A percentile compares a stretch with the other conserved stretches of the same genome.
These are phyloP conservation scores for Centropyge bicolor DNA, from an alignment of 2,797 vertebrate genomes.

Conservation along the genomic window DNA sequence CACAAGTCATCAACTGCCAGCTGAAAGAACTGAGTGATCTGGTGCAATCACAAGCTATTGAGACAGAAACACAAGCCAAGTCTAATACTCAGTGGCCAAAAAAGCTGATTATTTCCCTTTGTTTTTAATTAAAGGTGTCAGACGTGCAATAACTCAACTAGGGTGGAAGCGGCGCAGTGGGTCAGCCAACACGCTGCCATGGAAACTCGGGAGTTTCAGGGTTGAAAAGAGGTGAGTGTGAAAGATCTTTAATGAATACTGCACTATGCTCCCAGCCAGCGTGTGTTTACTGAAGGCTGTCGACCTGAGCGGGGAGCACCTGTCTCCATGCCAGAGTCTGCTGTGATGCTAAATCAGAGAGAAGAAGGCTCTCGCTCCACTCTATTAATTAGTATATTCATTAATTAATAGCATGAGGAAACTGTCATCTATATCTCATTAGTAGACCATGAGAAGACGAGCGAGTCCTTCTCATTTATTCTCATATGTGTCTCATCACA, in stretches of 20 bases:
- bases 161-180: conserved; percentile 49
- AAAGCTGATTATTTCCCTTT: conserved; percentile 53
- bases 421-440: conserved; percentile 47
- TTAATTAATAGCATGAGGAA: conserved; percentile 41
- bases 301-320: conserved; percentile 51
- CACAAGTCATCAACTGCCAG: conserved; percentile 37
- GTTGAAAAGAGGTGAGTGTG: conserved; percentile 72
- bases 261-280: conserved; percentile 56
- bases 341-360: conserved; percentile 49
- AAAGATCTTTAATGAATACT: conserved; percentile 78
- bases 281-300: conserved; percentile 71
- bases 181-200: conserved; percentile 76
- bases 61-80: conserved; percentile 42
- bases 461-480: conserved; percentile 21
- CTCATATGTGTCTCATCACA: conserved; percentile 10
- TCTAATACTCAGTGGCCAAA: conserved; percentile 37
- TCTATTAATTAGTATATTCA: conserved; percentile 56
- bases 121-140: conserved; percentile 76
- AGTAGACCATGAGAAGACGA: conserved; percentile 5
- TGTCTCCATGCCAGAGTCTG: conserved; percentile 54
- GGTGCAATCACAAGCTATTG: conserved; percentile 33
- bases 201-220: conserved; percentile 77
- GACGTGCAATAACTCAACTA: conserved; percentile 69
- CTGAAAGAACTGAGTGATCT: conserved; percentile 33
- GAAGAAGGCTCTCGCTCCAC: conserved; percentile 34